Evolutionary conservation across 2,888 invertebrate genomes (phyloP), one percentile per base, ranked within the genome.

Genomic region (Tanypteryx hageni): DNA sequence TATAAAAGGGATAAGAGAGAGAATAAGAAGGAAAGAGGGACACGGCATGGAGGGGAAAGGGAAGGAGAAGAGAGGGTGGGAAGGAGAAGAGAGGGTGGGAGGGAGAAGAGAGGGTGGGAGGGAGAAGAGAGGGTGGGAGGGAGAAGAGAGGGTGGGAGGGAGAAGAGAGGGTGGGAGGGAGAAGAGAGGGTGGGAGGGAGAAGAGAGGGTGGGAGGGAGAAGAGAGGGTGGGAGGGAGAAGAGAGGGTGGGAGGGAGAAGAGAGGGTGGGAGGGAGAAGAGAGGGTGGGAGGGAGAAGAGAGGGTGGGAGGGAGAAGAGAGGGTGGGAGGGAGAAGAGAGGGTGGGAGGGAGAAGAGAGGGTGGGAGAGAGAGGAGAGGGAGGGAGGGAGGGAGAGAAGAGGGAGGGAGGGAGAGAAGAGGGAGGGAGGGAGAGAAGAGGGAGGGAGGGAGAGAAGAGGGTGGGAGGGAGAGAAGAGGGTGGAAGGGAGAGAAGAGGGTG

Each of bases 31-130:
- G 44, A 44, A 5, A 44, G 44, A 5, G 44, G 5, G 44, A 5
- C n/a, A n/a, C n/a, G n/a, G n/a, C n/a, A n/a, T n/a, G 44, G 44
- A 5, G 44, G 5, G 44, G 44, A 44, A 44, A 5, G 5, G 44
- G 44, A 44, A 5, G 44, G 44, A 44, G 61, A 92, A 59, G 27
- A 76, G 92, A 44, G 59, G 82, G 92, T 92, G 57, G 92, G 82
- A 16, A 82, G 82, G 13, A 5, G 44, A 44, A 44, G 44, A 44
- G 44, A 44, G 44, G 44, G 44, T n/a, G 5, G 44, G 44, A 44
- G 5, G 44, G 5, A 5, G n/a, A n/a, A n/a, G n/a, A 44, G 44
- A 5, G 44, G 5, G 44, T 1, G 5, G 5, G 44, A 44, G 44
- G 44, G 5, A 5, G 44, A 5, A 44, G 44, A 5, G 31, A 44